Percentiles rank a stretch among this genome's conserved stretches.
Evolutionary conservation across 1,140 invertebrate species (phyloP).

Genomic region (Helicoverpa armigera): DNA sequence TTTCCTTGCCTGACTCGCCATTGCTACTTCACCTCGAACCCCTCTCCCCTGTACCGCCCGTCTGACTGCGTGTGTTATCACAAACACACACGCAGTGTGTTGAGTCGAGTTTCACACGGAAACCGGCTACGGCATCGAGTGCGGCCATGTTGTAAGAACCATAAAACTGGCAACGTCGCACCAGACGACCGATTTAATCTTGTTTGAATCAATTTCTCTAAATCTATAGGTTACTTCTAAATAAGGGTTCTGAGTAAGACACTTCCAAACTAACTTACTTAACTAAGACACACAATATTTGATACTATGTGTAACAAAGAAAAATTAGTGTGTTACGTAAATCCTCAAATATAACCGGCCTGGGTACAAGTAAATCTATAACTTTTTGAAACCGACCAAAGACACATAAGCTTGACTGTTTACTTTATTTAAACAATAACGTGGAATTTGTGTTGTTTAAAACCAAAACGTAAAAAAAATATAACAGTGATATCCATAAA

Average conservation of each 20-base stretch:
- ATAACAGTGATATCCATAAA: conserved; percentile 12
- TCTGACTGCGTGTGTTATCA: conserved; percentile 72
- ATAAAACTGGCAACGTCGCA: conserved; percentile 85
- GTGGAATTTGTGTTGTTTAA: too few species aligned
- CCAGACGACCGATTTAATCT: conserved; percentile 84
- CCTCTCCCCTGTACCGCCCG: conserved; percentile 63
- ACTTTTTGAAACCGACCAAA: too few species aligned
- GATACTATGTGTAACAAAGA: too few species aligned
- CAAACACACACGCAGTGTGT: conserved; percentile 73
- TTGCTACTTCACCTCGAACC: conserved; percentile 72
- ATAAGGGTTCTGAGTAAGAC: background rate
- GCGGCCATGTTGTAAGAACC: conserved; percentile 83
- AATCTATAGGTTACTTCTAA: conserved; percentile 1
- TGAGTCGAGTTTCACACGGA: conserved; percentile 84
- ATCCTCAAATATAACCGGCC: too few species aligned
- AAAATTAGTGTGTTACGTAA: too few species aligned
- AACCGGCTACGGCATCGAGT: conserved; percentile 78
- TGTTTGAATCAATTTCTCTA: conserved; percentile 59
- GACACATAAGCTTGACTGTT: too few species aligned
- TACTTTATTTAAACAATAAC: background rate
- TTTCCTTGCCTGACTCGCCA: conserved; percentile 62
- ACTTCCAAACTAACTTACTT: too few species aligned
- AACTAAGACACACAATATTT: too few species aligned
- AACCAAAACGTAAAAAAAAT: background rate
- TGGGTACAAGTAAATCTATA: too few species aligned